phyloP scores from a whole-genome alignment of 2,797 vertebrate genomes.

The Hydrolagus colliei region DNA sequence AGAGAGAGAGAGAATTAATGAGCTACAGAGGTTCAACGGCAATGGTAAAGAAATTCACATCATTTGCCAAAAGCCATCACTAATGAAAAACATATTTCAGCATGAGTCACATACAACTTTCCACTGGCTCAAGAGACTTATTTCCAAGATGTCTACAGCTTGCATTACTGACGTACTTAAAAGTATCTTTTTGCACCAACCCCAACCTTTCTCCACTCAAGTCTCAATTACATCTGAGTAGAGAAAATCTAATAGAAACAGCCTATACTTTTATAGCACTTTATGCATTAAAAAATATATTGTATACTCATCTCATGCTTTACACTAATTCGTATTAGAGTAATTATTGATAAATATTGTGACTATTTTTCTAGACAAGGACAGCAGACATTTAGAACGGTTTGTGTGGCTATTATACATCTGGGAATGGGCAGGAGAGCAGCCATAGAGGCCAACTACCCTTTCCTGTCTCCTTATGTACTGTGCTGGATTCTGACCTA shows the following conservation, averaged over 20 bases:
- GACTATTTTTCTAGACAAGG: too few relatives aligned
- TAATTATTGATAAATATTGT: too few relatives aligned
- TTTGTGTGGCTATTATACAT: too few relatives aligned
- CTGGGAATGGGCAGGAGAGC: too few relatives aligned
- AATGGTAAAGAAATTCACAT: constrained; percentile 23
- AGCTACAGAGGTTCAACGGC: background rate
- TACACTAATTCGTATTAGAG: too few relatives aligned
- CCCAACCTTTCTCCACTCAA: background rate
- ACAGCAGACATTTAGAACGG: too few relatives aligned
- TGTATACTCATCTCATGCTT: too few relatives aligned
- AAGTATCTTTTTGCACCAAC: background rate
- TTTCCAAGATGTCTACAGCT: constrained; percentile 15
- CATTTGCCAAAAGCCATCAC: constrained; percentile 20
- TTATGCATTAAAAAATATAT: too few relatives aligned
- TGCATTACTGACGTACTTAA: background rate
- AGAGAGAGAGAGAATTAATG: constrained; percentile 2
- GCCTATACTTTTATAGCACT: too few relatives aligned
- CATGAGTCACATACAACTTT: constrained; percentile 24
- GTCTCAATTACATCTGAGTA: background rate
- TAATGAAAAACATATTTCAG: constrained; percentile 32
- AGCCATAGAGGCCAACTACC: too few relatives aligned
- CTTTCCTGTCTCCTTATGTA: too few relatives aligned
- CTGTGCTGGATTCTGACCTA: too few relatives aligned
- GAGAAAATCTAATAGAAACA: background rate
- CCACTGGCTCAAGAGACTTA: constrained; percentile 13